Evolutionary conservation across 2,797 vertebrate genomes (phyloP), one percentile per base, ranked within the genome.

Genomic region (Sciaenops ocellatus): DNA sequence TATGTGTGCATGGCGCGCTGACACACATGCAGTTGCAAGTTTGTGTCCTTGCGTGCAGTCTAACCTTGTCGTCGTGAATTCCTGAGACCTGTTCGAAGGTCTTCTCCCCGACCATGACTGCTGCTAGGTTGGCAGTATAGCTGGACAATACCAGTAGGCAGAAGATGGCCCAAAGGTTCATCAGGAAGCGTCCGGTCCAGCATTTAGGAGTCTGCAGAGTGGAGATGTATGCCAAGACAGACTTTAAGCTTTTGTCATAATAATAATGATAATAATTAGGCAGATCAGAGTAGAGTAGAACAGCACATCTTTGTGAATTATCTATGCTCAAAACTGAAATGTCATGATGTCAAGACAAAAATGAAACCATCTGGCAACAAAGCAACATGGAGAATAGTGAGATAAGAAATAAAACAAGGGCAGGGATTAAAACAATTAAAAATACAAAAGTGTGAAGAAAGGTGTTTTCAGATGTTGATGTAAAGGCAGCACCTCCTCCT

Each of bases 151-250:
- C 98, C 26, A 99, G 94, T 82, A 99, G 94, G 92, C 98, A 99
- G 94, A 99, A 99, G 81, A 99, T 97, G 82, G 98, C 98, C 98
- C 98, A 99, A 12, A 99, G 96, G 93, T 98, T 99, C 98, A 99
- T 98, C 79, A 99, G 95, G 86, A 99, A 97, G 18, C 98, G 96
- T 0, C 98, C 98, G 0, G 98, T 98, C 95, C 97, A 97, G 88
- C 98, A 99, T 86, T 99, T 99, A 56, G 98, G 98, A 0, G 97
- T 98, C 92, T 94, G 84, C 13, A 61, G 63, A 59, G 38, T 1
- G 64, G n/a, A 73, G 44, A 62, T 1, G 0, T 4, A 56, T 26
- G 9, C 17, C 0, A 66, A 41, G 18, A 44, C 41, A 79, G 20
- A 47, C 12, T 28, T 16, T 8, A 42, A 17, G 8, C 0, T 26